Evolutionary conservation across 1,140 invertebrate genomes (phyloP).

Genomic region (Lithobius niger): DNA sequence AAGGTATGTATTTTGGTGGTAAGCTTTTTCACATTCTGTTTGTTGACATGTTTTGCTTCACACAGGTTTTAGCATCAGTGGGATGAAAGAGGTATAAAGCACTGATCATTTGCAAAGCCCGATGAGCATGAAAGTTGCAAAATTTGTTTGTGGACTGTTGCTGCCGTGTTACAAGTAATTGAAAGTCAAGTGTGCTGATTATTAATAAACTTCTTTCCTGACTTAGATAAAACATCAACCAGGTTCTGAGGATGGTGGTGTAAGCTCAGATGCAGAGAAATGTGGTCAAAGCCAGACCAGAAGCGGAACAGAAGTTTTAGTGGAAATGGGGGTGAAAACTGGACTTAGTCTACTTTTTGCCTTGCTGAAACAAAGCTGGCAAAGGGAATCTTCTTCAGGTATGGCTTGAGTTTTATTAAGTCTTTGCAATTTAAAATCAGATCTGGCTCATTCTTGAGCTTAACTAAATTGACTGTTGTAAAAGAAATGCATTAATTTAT

Average conservation of each 20-base stretch:
- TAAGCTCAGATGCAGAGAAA: slow-evolving; percentile 9
- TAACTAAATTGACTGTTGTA: no score
- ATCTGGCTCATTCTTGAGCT: no score
- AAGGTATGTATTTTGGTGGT: slow-evolving; percentile 20
- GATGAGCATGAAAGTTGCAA: no score
- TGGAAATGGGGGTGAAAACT: slow-evolving; percentile 49
- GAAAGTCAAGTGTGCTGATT: no score
- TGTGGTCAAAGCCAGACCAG: slow-evolving; percentile 14
- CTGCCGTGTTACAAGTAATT: no score
- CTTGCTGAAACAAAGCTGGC: slow-evolving; percentile 45
- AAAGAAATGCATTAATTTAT: no score
- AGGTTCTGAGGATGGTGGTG: slow-evolving; percentile 2
- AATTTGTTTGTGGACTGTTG: no score
- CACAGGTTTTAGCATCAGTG: no score
- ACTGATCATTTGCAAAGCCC: background rate
- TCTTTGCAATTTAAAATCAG: background rate
- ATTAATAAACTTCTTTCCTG: no score
- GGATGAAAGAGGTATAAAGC: background rate
- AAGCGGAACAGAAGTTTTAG: slow-evolving; percentile 40
- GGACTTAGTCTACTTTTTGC: slow-evolving; percentile 47
- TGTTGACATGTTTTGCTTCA: slow-evolving; percentile 3
- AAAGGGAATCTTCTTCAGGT: slow-evolving; percentile 20
- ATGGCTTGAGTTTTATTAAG: slow-evolving; percentile 5
- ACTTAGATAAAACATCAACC: slow-evolving; percentile 16
- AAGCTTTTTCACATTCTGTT: background rate